phyloP scores from a whole-genome alignment of 2,888 invertebrate genomes.

The Latrodectus elegans region DNA sequence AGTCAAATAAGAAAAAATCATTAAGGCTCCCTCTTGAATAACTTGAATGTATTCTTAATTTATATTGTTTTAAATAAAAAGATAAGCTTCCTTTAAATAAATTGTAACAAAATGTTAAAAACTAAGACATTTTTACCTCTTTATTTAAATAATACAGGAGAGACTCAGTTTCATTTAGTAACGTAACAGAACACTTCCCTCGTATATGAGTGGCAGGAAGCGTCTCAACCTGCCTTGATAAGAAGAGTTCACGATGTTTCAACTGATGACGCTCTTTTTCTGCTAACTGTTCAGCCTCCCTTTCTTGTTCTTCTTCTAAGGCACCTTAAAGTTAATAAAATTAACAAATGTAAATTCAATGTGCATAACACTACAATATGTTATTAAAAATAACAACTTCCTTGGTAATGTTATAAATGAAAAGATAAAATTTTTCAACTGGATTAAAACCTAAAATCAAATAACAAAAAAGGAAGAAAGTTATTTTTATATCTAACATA shows the following conservation, averaged over 20 bases:
- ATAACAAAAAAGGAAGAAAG: background rate
- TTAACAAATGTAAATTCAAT: background rate
- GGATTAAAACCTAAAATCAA: too few relatives aligned
- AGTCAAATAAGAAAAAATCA: too few relatives aligned
- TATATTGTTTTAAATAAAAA: too few relatives aligned
- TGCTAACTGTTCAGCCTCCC: constrained; percentile 79
- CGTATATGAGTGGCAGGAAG: constrained; percentile 98
- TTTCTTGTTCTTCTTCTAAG: constrained; percentile 83
- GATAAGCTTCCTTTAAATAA: too few relatives aligned
- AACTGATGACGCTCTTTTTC: constrained; percentile 94
- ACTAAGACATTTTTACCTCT: constrained; percentile 81
- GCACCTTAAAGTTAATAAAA: constrained; percentile 77
- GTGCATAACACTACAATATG: too few relatives aligned
- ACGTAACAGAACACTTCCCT: constrained; percentile 98
- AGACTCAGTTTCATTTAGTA: constrained; percentile 99
- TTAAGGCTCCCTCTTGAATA: too few relatives aligned
- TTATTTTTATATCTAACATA: background rate
- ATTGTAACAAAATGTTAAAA: too few relatives aligned
- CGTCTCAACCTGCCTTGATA: constrained; percentile 95
- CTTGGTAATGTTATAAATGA: too few relatives aligned
- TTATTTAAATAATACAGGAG: constrained; percentile 96
- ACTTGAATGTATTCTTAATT: too few relatives aligned
- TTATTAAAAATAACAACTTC: background rate
- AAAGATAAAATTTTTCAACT: too few relatives aligned
- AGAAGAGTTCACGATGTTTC: constrained; percentile 97